Evolutionary conservation across 2,797 vertebrate genomes (phyloP), one percentile per base, ranked within the genome.

Genomic region (Acanthurus leucopareius): DNA sequence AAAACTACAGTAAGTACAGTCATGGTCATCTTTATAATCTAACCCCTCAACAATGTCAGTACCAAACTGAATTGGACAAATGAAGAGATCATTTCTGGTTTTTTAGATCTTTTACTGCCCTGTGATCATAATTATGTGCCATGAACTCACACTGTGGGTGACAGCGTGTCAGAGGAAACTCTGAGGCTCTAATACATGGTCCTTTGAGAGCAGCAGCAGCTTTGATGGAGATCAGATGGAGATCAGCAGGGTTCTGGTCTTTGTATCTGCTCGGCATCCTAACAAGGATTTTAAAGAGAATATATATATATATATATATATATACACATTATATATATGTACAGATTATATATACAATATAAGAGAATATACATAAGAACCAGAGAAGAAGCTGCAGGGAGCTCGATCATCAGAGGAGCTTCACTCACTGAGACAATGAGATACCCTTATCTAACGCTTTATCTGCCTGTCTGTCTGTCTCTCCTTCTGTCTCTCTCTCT

Each of bases 1-100:
- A 35, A 79, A 79, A 28, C 70, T 64, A 0, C 77, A 85, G 92
- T 93, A 68, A 90, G 91, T 89, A 17, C 17, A 25, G 10, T 65
- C 44, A 8, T 5, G 35, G 20, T 54, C 48, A 19, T 47, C 7
- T n/a, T 20, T 35, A 19, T 59, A 13, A 0, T 19, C 19, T n/a
- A 51, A 60, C 47, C 32, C 3, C 5, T 58, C 62, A 70, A 32
- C 16, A 19, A 5, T 51, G 35, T 16, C 20, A 38, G 16, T 28
- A 7, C 20, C 1, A 20, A 60, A 19, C 0, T 48, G 1, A 65
- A 8, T 47, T 2, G 15, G 40, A 28, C 10, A 5, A 45, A 51
- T 40, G 2, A 19, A 75, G 9, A 20, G 9, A 13, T 58, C 28
- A 38, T n/a, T n/a, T n/a, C n/a, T n/a, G n/a, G n/a, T n/a, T n/a